phyloP scores from a whole-genome alignment of 2,797 vertebrate species.

The Periparus ater region DNA sequence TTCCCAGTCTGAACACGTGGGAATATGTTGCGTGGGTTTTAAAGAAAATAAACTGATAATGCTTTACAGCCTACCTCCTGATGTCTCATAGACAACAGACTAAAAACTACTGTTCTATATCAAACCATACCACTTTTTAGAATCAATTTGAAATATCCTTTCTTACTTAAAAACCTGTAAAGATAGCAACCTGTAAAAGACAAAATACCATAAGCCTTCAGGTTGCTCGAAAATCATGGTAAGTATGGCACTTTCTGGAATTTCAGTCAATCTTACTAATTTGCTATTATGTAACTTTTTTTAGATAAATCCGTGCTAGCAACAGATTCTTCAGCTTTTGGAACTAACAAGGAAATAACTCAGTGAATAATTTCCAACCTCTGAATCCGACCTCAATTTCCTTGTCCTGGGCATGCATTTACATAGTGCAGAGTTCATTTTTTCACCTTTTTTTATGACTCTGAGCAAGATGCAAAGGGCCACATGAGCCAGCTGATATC shows the following conservation, averaged over 20 bases:
- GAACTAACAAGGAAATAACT: not conserved
- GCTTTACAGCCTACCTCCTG: not conserved
- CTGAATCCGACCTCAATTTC: not conserved
- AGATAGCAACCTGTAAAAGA: not conserved
- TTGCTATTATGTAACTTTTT: not conserved
- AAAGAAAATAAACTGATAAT: slow-evolving; percentile 20
- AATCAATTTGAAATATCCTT: not conserved
- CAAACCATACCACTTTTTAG: not conserved
- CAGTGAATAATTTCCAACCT: not conserved
- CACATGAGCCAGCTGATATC: not conserved
- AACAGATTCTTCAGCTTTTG: not conserved
- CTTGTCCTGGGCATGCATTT: not conserved
- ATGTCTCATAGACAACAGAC: not conserved
- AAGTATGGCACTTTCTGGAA: not conserved
- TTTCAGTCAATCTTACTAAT: not conserved
- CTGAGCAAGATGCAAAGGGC: not conserved
- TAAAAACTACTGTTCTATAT: not conserved
- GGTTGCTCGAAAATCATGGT: not conserved
- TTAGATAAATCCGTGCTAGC: not conserved
- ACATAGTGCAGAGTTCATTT: not conserved
- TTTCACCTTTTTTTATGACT: not conserved
- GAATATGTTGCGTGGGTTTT: not conserved
- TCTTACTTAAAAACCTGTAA: not conserved
- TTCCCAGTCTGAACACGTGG: not conserved
- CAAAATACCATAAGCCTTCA: not conserved